Conservation (phyloP, 2,113 vertebrate species). For the Cheilinus undulatus region DNA sequence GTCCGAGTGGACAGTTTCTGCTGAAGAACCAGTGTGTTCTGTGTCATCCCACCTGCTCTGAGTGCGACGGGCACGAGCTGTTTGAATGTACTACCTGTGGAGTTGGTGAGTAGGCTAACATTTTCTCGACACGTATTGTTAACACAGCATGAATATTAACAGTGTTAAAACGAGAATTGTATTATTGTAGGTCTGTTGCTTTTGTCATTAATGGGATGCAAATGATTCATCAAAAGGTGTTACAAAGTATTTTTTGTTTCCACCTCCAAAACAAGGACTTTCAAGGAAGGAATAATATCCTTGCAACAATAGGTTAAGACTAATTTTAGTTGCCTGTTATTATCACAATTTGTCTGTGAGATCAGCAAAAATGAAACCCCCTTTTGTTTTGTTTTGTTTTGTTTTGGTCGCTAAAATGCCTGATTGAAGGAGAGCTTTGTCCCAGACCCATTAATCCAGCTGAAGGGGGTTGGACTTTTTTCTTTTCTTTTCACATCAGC, state of each 20-base stretch:
- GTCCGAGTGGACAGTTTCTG: constrained; percentile 79
- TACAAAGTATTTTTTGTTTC: too few species aligned
- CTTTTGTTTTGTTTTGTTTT: too few species aligned
- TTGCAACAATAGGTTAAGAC: background rate
- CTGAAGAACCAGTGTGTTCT: constrained; percentile 82
- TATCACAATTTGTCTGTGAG: background rate
- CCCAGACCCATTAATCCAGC: constrained; percentile 48
- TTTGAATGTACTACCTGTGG: constrained; percentile 83
- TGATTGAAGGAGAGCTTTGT: constrained; percentile 53
- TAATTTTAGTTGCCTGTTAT: background rate
- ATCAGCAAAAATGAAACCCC: background rate
- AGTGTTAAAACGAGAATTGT: background rate
- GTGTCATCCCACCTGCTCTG: constrained; percentile 82
- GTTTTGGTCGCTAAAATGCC: constrained; percentile 39
- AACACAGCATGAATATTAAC: background rate
- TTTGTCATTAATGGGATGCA: background rate
- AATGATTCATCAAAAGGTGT: background rate
- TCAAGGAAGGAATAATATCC: background rate
- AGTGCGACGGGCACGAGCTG: constrained; percentile 81
- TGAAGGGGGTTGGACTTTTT: constrained; percentile 9
- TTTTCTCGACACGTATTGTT: background rate
- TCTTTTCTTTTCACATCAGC: constrained; percentile 23
- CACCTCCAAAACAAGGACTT: too few species aligned
- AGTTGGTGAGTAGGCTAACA: constrained; percentile 76
- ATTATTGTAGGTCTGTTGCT: too few species aligned